These are phyloP conservation scores for Petrocephalus schoutedeni DNA, from an alignment of 2,797 vertebrate species.

Conservation along the genomic window DNA sequence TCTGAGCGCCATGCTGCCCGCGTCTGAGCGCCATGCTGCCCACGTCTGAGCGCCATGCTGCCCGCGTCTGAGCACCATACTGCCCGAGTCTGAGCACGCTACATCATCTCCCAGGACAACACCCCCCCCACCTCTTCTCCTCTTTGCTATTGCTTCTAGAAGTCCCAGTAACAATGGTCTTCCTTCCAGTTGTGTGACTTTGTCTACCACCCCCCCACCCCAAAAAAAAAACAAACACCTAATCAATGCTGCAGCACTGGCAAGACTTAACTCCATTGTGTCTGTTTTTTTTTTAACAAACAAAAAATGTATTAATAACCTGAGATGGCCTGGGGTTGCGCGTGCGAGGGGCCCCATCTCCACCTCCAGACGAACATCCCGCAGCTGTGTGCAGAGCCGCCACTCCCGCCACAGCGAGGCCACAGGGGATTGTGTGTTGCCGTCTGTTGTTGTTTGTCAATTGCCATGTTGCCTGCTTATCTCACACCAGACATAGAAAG, in stretches of 20 bases:
- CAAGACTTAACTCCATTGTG: slow-evolving; percentile 12
- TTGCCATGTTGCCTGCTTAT: neutral
- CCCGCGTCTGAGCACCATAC: neutral
- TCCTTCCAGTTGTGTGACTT: neutral
- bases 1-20: too few relatives aligned
- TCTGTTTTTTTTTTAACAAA: neutral
- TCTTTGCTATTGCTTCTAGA: neutral
- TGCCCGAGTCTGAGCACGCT: neutral
- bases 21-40: too few relatives aligned
- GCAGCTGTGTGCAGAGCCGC: neutral
- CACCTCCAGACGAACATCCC: neutral
- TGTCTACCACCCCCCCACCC: neutral
- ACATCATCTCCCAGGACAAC: neutral
- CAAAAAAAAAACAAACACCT: neutral
- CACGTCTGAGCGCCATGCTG: too few relatives aligned
- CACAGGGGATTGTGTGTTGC: neutral
- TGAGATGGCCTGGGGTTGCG: neutral
- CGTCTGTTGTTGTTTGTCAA: neutral
- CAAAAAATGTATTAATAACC: slow-evolving; percentile 20
- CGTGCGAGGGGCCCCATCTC: neutral
- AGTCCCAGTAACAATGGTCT: slow-evolving; percentile 14
- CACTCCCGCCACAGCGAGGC: neutral
- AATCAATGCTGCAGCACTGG: neutral
- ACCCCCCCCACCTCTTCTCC: neutral
- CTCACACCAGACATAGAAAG: neutral